Evolutionary conservation across 2,797 vertebrate genomes (phyloP).

Genomic region (Myoxocephalus aenaeus): DNA sequence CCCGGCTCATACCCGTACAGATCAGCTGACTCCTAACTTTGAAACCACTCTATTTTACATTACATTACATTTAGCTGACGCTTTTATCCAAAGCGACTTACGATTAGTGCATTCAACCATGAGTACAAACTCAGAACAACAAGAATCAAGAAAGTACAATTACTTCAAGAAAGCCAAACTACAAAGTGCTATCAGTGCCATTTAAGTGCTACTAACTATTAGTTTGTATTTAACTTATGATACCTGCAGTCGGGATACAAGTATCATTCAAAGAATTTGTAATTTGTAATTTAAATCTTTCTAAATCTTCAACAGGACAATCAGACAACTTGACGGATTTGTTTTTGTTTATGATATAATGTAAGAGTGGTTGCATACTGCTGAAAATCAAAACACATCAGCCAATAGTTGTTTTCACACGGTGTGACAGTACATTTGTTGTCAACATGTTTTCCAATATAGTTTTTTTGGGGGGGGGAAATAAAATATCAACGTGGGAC

Average conservation of each 20-base stretch:
- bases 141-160: no score
- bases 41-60: background rate
- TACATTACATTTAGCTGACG: no score
- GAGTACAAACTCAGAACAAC: no score
- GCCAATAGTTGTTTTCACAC: background rate
- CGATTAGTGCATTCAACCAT: no score
- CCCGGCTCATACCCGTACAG: conserved; percentile 60
- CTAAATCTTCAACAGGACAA: background rate
- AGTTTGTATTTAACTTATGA: conserved; percentile 6
- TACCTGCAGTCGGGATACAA: background rate
- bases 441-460: background rate
- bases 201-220: no score
- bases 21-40: conserved; percentile 53
- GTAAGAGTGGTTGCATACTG: no score
- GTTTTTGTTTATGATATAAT: background rate
- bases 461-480: background rate
- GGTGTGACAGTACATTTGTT: background rate
- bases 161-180: no score
- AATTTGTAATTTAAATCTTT: background rate
- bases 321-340: background rate
- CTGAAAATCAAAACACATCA: background rate
- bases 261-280: background rate
- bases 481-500: background rate
- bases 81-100: no score
- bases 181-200: no score